A percentile compares a stretch with the other conserved stretches of the same genome.
Conservation (phyloP, 2,113 vertebrate genomes). For the Microcebus ravelobensis region DNA sequence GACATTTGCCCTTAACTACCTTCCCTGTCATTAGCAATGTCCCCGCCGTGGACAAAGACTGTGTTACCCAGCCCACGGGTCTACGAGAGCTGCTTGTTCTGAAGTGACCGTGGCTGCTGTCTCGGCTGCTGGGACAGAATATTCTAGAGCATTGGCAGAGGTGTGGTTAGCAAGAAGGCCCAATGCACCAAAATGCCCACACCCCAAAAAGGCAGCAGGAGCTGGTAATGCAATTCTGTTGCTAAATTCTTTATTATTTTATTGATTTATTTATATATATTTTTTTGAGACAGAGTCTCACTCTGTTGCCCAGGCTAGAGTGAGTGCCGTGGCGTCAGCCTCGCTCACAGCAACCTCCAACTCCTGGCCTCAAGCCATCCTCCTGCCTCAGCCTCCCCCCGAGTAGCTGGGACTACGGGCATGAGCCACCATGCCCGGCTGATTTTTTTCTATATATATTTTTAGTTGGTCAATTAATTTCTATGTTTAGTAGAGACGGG, state of each 20-base stretch:
- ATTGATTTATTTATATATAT: too few species aligned
- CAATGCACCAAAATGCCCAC: neutral
- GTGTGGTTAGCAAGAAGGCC: neutral
- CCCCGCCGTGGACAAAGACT: neutral
- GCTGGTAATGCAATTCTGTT: neutral
- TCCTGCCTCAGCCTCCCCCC: too few species aligned
- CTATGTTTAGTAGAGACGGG: too few species aligned
- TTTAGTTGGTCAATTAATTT: too few species aligned
- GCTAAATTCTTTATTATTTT: neutral
- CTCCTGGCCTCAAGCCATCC: too few species aligned
- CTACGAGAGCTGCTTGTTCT: neutral
- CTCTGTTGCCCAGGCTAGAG: too few species aligned
- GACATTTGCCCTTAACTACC: conserved; percentile 17
- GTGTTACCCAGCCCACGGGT: neutral
- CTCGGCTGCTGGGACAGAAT: neutral
- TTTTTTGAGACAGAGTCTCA: too few species aligned
- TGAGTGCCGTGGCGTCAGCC: too few species aligned
- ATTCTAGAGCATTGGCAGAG: neutral
- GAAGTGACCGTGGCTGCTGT: neutral
- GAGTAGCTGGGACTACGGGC: too few species aligned
- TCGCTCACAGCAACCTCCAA: too few species aligned
- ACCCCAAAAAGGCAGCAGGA: neutral
- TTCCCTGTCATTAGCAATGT: conserved; percentile 1
- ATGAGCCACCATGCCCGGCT: too few species aligned
- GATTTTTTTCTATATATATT: too few species aligned